Conservation (phyloP, 2,113 vertebrate species). For the Melospiza melodia region DNA sequence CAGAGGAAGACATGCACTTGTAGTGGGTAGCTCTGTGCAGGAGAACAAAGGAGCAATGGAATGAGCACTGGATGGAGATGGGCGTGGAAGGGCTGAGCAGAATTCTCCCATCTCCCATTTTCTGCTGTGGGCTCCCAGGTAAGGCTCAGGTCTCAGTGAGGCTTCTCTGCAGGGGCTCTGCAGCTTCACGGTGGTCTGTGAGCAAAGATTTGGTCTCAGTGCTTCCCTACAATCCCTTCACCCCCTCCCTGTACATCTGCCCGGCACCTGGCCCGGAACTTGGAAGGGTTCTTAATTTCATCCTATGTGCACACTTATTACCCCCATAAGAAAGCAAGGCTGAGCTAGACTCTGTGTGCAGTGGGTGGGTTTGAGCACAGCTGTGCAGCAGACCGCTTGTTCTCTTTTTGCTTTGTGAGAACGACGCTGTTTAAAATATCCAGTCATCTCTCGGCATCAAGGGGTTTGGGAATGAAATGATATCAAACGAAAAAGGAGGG, state of each 20-base stretch:
- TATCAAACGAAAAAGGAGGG: background rate
- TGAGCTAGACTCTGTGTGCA: background rate
- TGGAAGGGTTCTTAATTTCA: slow-evolving; percentile 47
- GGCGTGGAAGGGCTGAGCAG: background rate
- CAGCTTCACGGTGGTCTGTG: background rate
- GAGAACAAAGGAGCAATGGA: background rate
- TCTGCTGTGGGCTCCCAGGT: background rate
- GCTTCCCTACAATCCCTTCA: background rate
- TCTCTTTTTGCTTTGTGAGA: slow-evolving; percentile 28
- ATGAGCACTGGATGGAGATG: background rate
- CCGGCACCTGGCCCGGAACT: slow-evolving; percentile 67
- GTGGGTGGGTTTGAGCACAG: slow-evolving; percentile 61
- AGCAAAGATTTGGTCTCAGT: background rate
- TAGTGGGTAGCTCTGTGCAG: background rate
- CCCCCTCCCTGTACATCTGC: slow-evolving; percentile 41
- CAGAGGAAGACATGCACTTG: background rate
- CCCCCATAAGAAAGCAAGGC: slow-evolving; percentile 41
- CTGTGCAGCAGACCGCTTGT: slow-evolving; percentile 44
- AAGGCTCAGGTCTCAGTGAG: background rate
- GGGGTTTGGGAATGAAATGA: slow-evolving; percentile 41
- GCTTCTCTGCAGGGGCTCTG: background rate
- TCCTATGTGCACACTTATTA: slow-evolving; percentile 40
- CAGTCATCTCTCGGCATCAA: slow-evolving; percentile 44
- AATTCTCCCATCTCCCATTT: background rate
- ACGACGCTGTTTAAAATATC: background rate